Evolutionary conservation across 2,113 vertebrate species (phyloP), one percentile per base, ranked within the genome.

Genomic region (Dicaeum eximium): DNA sequence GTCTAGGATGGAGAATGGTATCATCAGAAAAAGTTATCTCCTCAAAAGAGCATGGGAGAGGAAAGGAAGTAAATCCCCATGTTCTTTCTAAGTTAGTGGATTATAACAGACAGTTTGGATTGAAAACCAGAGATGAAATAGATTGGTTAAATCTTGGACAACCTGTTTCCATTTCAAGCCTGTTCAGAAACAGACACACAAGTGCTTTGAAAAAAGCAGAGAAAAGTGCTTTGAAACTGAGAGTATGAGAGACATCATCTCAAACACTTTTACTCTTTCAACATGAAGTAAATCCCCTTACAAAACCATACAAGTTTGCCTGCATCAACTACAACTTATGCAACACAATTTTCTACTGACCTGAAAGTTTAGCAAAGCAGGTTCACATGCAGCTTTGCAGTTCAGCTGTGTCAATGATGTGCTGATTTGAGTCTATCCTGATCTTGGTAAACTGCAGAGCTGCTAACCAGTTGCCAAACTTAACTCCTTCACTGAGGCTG

Each of bases 151-250:
- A 69, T 7, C 11, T 25, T 65, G 47, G 42, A 35, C 27, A 64
- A n/a, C 0, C 0, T 15, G 1, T 25, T 80, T 28, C 11, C 40
- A 15, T 69, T 83, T 72, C 35, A 88, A 57, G 23, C 58, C 25
- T 48, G 13, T 58, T 71, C 19, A 60, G 28, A 88, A 65, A 20
- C 1, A 72, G 15, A n/a, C 7, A 37, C 8, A 35, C 13, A 44
- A 44, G 19, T 22, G 5, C 60, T 75, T 38, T 38, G 38, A 38
- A 38, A 38, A 38, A 38, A 38, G 38, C 2, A 2, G 35, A 56
- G 25, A 38, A 62, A 73, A 86, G 19, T 30, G 2, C 9, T 86
- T 71, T 72, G 66, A 67, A 94, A 58, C 21, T 3, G 35, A 72
- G 15, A 16, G 3, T n/a, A 58, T 70, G 23, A 45, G 37, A 71